phyloP scores from a whole-genome alignment of 2,888 invertebrate species.

The Erebia aethiops region DNA sequence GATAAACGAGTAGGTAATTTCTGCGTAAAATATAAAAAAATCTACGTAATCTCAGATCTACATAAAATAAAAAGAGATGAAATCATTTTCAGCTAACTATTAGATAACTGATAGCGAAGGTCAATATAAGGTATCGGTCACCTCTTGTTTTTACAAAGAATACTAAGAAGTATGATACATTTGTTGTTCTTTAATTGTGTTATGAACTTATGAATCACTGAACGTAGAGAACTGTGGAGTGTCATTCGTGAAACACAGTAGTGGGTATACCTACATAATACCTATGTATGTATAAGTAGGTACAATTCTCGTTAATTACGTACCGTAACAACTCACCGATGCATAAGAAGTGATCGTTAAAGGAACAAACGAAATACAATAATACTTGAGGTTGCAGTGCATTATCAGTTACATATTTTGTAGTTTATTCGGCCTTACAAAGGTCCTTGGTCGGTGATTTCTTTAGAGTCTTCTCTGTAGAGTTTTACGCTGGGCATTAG shows the following conservation, averaged over 20 bases:
- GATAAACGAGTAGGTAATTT: neutral
- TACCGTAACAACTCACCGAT: conserved; percentile 23
- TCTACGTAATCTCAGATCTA: neutral
- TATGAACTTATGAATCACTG: conserved; percentile 36
- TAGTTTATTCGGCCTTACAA: neutral
- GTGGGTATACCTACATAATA: neutral
- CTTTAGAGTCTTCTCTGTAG: no score
- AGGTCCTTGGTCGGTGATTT: neutral
- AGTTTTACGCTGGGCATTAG: no score
- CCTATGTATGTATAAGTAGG: neutral
- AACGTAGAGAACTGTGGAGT: conserved; percentile 14
- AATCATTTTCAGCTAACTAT: neutral
- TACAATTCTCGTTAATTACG: conserved; percentile 35
- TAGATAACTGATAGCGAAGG: conserved; percentile 3
- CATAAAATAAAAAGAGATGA: neutral
- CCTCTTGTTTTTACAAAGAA: conserved; percentile 1
- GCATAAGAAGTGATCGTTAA: conserved; percentile 6
- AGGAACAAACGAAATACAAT: conserved; percentile 6
- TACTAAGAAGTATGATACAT: conserved; percentile 21
- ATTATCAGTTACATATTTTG: conserved; percentile 2
- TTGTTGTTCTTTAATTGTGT: conserved; percentile 34
- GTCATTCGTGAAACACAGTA: conserved; percentile 39
- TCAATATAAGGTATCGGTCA: neutral
- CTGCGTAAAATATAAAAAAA: neutral
- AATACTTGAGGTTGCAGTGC: conserved; percentile 1